Conservation (phyloP, 2,113 vertebrate genomes). For the Sylvilagus bachmani region DNA sequence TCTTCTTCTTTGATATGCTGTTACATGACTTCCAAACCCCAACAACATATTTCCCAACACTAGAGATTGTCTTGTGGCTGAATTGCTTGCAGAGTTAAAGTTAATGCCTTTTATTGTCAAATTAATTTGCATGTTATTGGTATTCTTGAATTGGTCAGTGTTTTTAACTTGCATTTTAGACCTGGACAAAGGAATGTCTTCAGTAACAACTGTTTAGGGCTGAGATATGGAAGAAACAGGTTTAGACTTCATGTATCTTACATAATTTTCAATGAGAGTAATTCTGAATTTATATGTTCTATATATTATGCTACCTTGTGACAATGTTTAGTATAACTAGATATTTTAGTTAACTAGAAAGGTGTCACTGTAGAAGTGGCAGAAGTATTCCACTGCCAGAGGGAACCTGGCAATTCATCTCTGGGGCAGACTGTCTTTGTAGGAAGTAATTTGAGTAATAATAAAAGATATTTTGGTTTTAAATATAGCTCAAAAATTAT, state of each 20-base stretch:
- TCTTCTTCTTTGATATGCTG: background rate
- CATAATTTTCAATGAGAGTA: background rate
- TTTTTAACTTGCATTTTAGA: background rate
- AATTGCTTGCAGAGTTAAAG: background rate
- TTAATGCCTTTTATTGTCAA: background rate
- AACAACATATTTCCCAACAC: background rate
- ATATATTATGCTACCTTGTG: background rate
- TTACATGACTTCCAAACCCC: background rate
- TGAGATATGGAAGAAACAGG: background rate
- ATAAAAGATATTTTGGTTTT: background rate
- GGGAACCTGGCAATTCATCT: background rate
- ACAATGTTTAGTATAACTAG: background rate
- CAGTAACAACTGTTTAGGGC: background rate
- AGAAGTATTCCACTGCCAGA: background rate
- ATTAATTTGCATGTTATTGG: background rate
- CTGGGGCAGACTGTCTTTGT: background rate
- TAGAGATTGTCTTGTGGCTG: background rate
- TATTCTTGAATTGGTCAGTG: background rate
- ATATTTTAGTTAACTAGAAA: conserved; percentile 23
- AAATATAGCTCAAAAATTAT: background rate
- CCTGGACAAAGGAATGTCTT: background rate
- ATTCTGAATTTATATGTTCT: background rate
- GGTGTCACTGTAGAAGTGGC: background rate
- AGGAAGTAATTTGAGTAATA: background rate
- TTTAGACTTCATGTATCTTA: background rate